Base-by-base conservation (phyloP, 1,140 invertebrate genomes). In the Artemia franciscana region DNA sequence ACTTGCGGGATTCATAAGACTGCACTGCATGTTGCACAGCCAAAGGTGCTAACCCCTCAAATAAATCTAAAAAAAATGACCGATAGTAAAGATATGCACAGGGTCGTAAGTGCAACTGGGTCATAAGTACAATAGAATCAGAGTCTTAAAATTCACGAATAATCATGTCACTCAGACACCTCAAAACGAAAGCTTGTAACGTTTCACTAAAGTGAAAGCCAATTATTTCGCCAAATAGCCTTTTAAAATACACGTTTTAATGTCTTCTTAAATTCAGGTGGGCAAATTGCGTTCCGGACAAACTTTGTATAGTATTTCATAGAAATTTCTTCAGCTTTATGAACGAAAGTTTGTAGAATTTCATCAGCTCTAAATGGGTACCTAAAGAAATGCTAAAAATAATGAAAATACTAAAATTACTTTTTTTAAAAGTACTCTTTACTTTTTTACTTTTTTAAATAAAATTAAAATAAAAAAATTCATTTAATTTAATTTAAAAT, bases 21-120 rank as follows among this genome's bases (percentile, higher is more conserved):
- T 82, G 82, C 65, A 95, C 69, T 3, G 91, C 90, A 72, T 92
- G 87, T 74, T 94, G 91, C 5, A 97, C 81, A 56, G 81, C 78
- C 27, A 95, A 81, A 12, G 94, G 93, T 24, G 95, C 82, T 66
- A 98, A 76, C 63, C 82, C 81, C 62, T 77, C 80, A 76, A 97
- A 97, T 63, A 94, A 76, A 78, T 96, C 93, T 84, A 67, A 62
- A 77, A 76, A 69, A 62, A 65, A 67, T 62, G 62, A 24, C 18
- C 18, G n/a, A n/a, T n/a, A n/a, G n/a, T n/a, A n/a, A n/a, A n/a
- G n/a, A n/a, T n/a, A n/a, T n/a, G n/a, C n/a, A n/a, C n/a, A n/a
- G n/a, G n/a, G n/a, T n/a, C n/a, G n/a, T n/a, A n/a, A n/a, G n/a
- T n/a, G n/a, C n/a, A n/a, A n/a, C n/a, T n/a, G n/a, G n/a, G n/a